phyloP scores from a whole-genome alignment of 1,140 invertebrate genomes.

The Melitaea cinxia region DNA sequence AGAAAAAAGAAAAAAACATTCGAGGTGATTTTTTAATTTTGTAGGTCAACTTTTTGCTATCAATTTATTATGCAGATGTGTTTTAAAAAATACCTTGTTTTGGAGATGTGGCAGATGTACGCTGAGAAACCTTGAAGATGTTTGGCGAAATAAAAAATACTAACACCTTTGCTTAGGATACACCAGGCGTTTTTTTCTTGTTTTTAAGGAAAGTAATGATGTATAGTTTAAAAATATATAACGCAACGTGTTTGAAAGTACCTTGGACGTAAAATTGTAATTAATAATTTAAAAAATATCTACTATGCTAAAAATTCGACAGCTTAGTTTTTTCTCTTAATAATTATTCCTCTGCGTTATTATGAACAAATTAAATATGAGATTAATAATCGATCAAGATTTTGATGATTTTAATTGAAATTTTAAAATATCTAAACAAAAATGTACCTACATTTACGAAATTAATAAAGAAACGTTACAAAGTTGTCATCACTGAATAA shows the following conservation, averaged over 20 bases:
- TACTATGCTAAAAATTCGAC: too few species aligned
- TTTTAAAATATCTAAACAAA: not conserved
- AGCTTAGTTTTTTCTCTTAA: too few species aligned
- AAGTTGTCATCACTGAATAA: not conserved
- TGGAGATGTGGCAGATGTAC: constrained; percentile 69
- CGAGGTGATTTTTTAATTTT: constrained; percentile 66
- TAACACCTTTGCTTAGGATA: constrained; percentile 63
- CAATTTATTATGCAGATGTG: constrained; percentile 78
- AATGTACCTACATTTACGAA: too few species aligned
- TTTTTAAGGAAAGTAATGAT: not conserved
- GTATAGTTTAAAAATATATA: not conserved
- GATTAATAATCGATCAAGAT: too few species aligned
- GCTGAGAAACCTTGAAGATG: constrained; percentile 61
- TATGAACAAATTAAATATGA: too few species aligned
- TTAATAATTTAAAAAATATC: too few species aligned
- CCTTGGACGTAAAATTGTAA: too few species aligned
- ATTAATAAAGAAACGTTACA: too few species aligned
- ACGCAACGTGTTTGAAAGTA: too few species aligned
- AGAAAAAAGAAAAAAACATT: constrained; percentile 49
- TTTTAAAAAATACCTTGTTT: constrained; percentile 62
- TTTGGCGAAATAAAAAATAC: constrained; percentile 62
- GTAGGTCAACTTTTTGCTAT: constrained; percentile 79
- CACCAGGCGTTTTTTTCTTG: constrained; percentile 53
- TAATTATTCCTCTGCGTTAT: too few species aligned
- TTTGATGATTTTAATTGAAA: not conserved